These are phyloP conservation scores for Pseudochirops corinnae DNA, from an alignment of 2,797 vertebrate species.

Conservation along the genomic window DNA sequence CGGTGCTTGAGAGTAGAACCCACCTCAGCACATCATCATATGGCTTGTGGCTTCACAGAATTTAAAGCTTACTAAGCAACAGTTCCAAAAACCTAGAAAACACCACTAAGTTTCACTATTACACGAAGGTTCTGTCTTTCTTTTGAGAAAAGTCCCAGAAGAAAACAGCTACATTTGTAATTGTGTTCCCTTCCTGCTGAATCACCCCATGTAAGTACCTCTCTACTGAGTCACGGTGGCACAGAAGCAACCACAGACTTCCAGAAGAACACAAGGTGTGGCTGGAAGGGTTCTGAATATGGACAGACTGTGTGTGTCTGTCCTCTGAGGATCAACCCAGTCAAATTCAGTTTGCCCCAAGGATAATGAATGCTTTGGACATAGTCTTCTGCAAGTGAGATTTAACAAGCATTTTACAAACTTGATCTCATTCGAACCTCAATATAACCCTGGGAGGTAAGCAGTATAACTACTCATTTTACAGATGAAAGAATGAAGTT, in stretches of 20 bases:
- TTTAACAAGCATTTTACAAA: neutral
- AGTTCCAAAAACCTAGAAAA: conserved; percentile 8
- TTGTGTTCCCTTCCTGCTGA: neutral
- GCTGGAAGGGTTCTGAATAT: neutral
- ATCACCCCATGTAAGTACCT: neutral
- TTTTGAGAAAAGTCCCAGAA: neutral
- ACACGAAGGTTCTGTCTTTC: neutral
- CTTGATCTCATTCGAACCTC: neutral
- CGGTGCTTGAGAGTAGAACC: neutral
- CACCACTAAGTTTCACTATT: neutral
- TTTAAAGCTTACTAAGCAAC: neutral
- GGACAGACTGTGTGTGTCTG: neutral
- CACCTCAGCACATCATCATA: neutral
- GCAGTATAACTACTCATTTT: neutral
- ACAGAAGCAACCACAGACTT: neutral
- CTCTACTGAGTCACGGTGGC: neutral
- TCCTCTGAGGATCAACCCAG: neutral
- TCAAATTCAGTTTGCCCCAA: neutral
- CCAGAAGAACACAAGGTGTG: neutral
- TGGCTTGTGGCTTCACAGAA: neutral
- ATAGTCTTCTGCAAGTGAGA: neutral
- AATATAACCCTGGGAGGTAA: neutral
- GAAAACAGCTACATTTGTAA: neutral
- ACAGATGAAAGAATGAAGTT: neutral
- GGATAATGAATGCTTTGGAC: neutral